Base-by-base conservation (phyloP, 2,797 vertebrate genomes). In the Natrix natrix region DNA sequence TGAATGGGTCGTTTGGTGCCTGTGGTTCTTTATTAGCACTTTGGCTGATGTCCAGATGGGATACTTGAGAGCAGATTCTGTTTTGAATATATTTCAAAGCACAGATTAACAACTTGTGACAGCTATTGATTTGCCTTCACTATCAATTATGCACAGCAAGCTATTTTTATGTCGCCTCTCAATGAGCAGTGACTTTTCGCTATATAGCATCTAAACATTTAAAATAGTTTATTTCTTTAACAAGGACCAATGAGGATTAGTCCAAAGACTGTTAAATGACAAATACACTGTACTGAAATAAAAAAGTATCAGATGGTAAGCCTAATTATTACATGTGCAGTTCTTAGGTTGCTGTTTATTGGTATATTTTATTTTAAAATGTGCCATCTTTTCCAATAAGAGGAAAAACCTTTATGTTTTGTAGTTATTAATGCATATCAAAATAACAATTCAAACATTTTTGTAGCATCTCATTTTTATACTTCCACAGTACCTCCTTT, bases 401-500 rank as follows among this genome's bases (percentile, higher is more conserved):
- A 90, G 96, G 93, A 92, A 94, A 59, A 96, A 93, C 56, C 14
- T 37, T 55, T 89, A 59, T 95, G 93, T 90, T 96, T 93, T 93
- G 93, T 87, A 5, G 69, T 90, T 95, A 37, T 91, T 89, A 94
- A 60, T 93, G 37, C 54, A 20, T 16, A 88, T 92, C 86, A 93
- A 96, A 94, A 89, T 60, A 95, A 57, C 78, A 93, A 57, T 16
- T 63, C 43, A 93, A 92, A 83, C 83, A 93, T 96, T 97, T 96
- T 86, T 95, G 87, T 90, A 95, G 89, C 91, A 93, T 94, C 86
- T 5, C 93, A 56, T 89, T 97, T 93, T 90, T 74, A 14, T 94
- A 94, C 93, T 95, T 94, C 74, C 87, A 88, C 90, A 57, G 5
- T 88, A 93, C 90, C 89, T 86, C 95, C 93, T 89, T 91, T 96